These are phyloP conservation scores for Temnothorax ravouxi DNA, from an alignment of 2,888 invertebrate genomes.

Conservation along the genomic window DNA sequence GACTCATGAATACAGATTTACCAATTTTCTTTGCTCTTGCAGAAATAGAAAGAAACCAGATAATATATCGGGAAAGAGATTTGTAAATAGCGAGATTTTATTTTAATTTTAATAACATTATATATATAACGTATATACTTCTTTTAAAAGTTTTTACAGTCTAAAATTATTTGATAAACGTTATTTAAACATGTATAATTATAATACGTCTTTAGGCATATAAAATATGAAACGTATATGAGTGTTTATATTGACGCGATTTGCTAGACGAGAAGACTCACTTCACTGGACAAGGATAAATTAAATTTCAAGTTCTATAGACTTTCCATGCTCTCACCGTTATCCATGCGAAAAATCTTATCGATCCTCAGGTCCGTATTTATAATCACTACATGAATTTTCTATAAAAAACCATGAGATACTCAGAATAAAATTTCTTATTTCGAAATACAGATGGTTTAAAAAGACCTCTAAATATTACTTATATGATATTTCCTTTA, in stretches of 20 bases:
- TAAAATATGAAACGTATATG: neutral
- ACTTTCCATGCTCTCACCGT: neutral
- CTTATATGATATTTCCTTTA: neutral
- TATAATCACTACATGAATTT: neutral
- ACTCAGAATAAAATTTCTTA: neutral
- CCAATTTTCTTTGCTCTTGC: neutral
- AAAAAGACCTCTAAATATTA: neutral
- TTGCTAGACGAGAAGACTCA: too few species aligned
- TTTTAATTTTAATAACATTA: neutral
- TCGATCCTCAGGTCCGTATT: neutral
- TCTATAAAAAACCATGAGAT: too few species aligned
- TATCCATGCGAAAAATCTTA: neutral
- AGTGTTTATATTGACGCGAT: neutral
- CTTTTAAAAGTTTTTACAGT: neutral
- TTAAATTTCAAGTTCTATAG: neutral
- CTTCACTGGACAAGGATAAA: neutral
- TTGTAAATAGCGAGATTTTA: neutral
- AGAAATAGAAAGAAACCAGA: neutral
- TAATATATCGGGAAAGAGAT: neutral
- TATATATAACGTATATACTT: too few species aligned
- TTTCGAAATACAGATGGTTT: neutral
- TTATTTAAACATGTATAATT: neutral
- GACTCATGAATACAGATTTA: constrained; percentile 38
- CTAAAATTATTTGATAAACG: constrained; percentile 10
- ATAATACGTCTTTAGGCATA: neutral